Base-by-base conservation (phyloP, 2,797 vertebrate species). In the Oreonectes daqikongensis region DNA sequence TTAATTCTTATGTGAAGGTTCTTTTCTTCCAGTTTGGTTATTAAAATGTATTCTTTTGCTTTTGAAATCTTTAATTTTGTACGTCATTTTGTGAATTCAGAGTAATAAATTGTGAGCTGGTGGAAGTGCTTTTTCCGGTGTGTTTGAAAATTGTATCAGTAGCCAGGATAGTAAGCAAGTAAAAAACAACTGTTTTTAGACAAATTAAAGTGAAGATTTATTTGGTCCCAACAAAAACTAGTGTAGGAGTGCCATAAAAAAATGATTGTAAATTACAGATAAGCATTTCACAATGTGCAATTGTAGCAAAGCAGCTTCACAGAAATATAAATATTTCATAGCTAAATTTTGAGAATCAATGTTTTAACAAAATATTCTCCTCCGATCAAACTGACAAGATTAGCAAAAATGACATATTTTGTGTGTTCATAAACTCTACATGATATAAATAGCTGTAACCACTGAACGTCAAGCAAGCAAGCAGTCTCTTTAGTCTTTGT, bases 21-120 rank as follows among this genome's bases (percentile, higher is more conserved):
- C 44, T 78, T 63, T 59, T 71, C 53, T 57, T 75, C 67, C 53
- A 64, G 73, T 61, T 74, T 76, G 17, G 59, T 68, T 79, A 66
- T 79, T 67, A 63, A 60, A 81, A 50, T 70, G 48, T 65, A 61
- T 75, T 79, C 32, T 60, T 69, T 70, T 75, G 72, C 77, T 79
- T 79, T 79, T 44, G 52, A 82, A 79, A 79, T 77, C 72, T 69
- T 79, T 81, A 82, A 77, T 84, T 85, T 86, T 86, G 79, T 86
- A 81, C 67, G 77, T 80, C 78, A 80, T 77, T 70, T 80, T 72
- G 79, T 80, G 80, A 75, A 82, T 78, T 69, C 66, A 65, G 61
- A 73, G 55, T 76, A 79, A 78, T 76, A 82, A 82, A 82, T 46
- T 38, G 55, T 53, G 17, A 73, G 20, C 22, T 72, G 63, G 64